Evolutionary conservation across 2,888 invertebrate species (phyloP), one percentile per base, ranked within the genome.

Genomic region (Hymenopus coronatus): DNA sequence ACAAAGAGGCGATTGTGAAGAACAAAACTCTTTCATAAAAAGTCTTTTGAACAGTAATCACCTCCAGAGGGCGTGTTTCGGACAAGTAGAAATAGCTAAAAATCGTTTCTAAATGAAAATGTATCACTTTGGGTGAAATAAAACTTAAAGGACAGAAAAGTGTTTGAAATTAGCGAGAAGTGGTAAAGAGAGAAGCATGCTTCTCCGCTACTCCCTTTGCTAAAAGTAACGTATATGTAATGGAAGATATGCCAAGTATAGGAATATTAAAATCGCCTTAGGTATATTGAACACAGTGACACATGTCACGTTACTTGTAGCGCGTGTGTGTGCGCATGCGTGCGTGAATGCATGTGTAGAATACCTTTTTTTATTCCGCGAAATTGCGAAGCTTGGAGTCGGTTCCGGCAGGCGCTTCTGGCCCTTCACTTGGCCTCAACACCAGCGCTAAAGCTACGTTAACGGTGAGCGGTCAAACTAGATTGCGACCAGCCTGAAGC

Each of bases 221-320:
- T 70, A 6, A 70, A 20, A 70, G 54, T 20, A 70, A 70, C 54
- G 54, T 15, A 70, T 25, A 25, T 70, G 54, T 70, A 70, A 70
- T 70, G 54, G 54, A 70, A 70, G 54, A 70, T 70, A 70, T 70
- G 20, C 54, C 54, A 70, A 28, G 54, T 86, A 81, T 86, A 85
- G 54, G 28, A 85, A 54, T 85, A 85, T 85, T 70, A 70, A 86
- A 70, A 86, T 86, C 54, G 86, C 86, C 86, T 28, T 70, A 30
- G 86, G 86, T 81, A 81, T 81, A 86, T 86, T 86, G 86, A 86
- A 28, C 54, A 85, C 30, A 86, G 86, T 81, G 86, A 86, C 86
- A 86, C 28, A 86, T 81, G 86, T 86, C 28, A 86, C 30, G 86
- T 86, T 81, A 70, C 70, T 28, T 28, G 28, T 85, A 20, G 30